Evolutionary conservation across 2,888 invertebrate genomes (phyloP), one percentile per base, ranked within the genome.

Genomic region (Opisthograptis luteolata): DNA sequence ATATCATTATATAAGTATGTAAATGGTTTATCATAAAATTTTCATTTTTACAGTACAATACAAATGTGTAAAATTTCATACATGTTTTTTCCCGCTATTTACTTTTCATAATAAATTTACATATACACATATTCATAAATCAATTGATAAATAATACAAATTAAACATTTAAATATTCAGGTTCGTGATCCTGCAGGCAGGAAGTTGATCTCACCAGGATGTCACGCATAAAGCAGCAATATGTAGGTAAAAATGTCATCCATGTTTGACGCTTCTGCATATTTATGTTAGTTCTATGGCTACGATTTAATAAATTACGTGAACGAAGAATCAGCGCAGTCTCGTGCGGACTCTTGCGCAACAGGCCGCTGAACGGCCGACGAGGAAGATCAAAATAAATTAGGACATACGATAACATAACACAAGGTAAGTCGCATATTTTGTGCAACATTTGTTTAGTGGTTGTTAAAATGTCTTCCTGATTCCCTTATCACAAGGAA

Each of bases 221-320:
- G 55, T 58, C 61, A 55, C 50, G 56, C 43, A 41, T 39, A 42
- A 41, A 43, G 40, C 31, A 32, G 28, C 30, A 22, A 39, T 10
- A 20, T 14, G 10, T 20, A 28, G 24, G 25, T 45, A 53, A 52
- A 48, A 50, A 39, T 49, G 10, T 10, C 3, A n/a, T 2, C 14
- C 24, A n/a, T 17, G 9, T 34, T 30, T 36, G 44, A 13, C 58
- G 39, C 55, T 39, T 55, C 54, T 58, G 34, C 42, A 43, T 35
- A 55, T 45, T 46, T 56, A 58, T 58, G 56, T 55, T 60, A 75
- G 51, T 61, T 79, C 78, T 75, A 64, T 62, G 76, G 60, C 64
- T 60, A 72, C 64, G 80, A 81, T 81, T 88, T 87, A 84, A 88
- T 89, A 88, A 85, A 86, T 85, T 84, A 86, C 79, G 83, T 76